Evolutionary conservation across 1,140 invertebrate species (phyloP).

Genomic region (Thaumetopoea pityocampa): DNA sequence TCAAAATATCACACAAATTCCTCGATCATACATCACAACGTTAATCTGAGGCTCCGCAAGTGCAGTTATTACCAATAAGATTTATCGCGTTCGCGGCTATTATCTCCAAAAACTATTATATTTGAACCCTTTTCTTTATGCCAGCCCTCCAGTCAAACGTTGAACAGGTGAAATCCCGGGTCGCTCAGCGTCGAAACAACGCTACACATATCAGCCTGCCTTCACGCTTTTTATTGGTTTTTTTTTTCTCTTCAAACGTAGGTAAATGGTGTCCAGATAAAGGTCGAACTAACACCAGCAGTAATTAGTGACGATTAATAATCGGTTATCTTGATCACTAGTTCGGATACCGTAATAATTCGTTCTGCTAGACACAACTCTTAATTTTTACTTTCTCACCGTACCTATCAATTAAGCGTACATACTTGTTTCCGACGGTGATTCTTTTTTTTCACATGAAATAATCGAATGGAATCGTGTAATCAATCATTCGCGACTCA

Average conservation of each 20-base stretch:
- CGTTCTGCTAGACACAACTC: constrained; percentile 36
- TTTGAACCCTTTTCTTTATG: constrained; percentile 69
- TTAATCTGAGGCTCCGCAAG: constrained; percentile 54
- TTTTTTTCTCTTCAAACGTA: constrained; percentile 57
- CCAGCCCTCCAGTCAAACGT: constrained; percentile 62
- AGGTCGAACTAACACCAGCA: constrained; percentile 73
- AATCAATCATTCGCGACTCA: constrained; percentile 34
- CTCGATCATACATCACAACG: constrained; percentile 39
- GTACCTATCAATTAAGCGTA: constrained; percentile 8
- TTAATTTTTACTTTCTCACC: constrained; percentile 29
- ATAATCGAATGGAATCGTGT: constrained; percentile 10
- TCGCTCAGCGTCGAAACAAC: constrained; percentile 31
- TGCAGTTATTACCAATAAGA: constrained; percentile 68
- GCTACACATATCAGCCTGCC: constrained; percentile 53
- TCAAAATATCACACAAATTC: constrained; percentile 40
- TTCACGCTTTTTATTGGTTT: constrained; percentile 61
- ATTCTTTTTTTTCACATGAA: background rate
- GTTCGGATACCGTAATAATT: constrained; percentile 57
- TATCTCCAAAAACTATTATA: constrained; percentile 70
- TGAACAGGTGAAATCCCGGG: constrained; percentile 72
- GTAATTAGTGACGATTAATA: constrained; percentile 75
- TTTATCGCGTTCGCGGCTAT: constrained; percentile 58
- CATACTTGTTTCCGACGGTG: constrained; percentile 4
- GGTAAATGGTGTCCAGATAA: constrained; percentile 68
- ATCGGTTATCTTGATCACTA: constrained; percentile 69